Evolutionary conservation across 2,113 vertebrate genomes (phyloP).

Genomic region (Setophaga petechia): DNA sequence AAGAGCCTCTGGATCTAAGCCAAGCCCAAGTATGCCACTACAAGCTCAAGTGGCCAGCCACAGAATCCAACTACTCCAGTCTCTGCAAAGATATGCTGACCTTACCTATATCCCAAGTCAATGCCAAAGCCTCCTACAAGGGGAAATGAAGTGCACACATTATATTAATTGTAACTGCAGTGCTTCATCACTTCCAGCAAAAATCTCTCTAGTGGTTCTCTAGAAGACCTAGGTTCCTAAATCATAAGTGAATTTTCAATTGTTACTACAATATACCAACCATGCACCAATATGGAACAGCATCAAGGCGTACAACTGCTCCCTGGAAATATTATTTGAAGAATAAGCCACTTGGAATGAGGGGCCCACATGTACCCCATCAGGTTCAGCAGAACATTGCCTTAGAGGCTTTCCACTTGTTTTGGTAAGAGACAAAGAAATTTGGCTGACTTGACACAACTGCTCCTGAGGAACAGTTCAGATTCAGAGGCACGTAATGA

Average conservation of each 20-base stretch:
- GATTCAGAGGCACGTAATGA: background rate
- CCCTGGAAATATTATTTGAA: background rate
- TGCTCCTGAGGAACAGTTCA: background rate
- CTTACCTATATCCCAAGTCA: background rate
- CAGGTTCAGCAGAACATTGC: background rate
- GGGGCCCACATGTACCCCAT: background rate
- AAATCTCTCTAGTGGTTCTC: background rate
- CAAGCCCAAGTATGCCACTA: background rate
- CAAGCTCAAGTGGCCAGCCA: background rate
- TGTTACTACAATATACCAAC: background rate
- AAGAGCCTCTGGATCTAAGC: background rate
- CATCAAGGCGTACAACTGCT: background rate
- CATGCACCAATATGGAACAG: background rate
- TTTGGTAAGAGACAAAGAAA: background rate
- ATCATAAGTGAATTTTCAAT: background rate
- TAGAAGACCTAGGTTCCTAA: background rate
- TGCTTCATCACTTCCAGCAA: background rate
- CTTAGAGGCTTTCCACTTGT: background rate
- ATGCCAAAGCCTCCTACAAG: background rate
- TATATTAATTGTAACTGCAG: background rate
- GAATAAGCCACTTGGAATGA: background rate
- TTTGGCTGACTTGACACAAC: background rate
- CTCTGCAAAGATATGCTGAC: background rate
- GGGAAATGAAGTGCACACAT: fast-evolving
- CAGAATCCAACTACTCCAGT: background rate